Base-by-base conservation (phyloP, 2,888 invertebrate species). In the Eupithecia tripunctaria region DNA sequence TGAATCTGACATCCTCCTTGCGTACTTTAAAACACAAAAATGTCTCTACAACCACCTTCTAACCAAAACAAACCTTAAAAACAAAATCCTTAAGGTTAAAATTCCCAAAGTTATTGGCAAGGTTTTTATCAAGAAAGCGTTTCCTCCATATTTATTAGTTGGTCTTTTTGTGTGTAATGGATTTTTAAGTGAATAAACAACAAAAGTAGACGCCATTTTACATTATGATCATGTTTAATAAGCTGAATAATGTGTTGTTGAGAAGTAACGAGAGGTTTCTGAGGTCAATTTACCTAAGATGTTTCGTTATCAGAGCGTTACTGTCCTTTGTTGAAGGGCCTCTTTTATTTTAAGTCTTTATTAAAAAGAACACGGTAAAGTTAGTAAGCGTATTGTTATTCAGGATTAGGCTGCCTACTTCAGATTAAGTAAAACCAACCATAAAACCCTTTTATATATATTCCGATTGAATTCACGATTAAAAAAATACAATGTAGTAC, bases 111-210 rank as follows among this genome's bases (percentile, higher is more conserved):
- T 25, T 12, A 29, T 59, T 59, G n/a, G 72, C 71, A 73, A 83
- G 80, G 80, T 83, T 85, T 85, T 86, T 85, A 84, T 85, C 81
- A 83, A 85, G 86, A 84, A 87, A 83, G 80, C 83, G 83, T 84
- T 86, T 79, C 85, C 86, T 87, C 89, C 86, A 89, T 90, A 90
- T 93, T 91, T 92, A 92, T 92, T 90, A 91, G 89, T 89, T 90
- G 89, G 84, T 90, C 86, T 91, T 91, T 92, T 90, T 90, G 85
- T 84, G 87, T 90, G 89, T 93, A 92, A 93, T 93, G 93, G 92
- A 89, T 91, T 93, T 92, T 92, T 92, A 93, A 93, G 91, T 92
- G 91, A 91, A 92, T 92, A 90, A 92, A 88, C 88, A 91, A 89
- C 85, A 86, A 83, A 85, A 77, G 82, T 82, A 79, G 78, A 32